Evolutionary conservation across 2,888 invertebrate genomes (phyloP), one percentile per base, ranked within the genome.

Genomic region (Sycophila texana): DNA sequence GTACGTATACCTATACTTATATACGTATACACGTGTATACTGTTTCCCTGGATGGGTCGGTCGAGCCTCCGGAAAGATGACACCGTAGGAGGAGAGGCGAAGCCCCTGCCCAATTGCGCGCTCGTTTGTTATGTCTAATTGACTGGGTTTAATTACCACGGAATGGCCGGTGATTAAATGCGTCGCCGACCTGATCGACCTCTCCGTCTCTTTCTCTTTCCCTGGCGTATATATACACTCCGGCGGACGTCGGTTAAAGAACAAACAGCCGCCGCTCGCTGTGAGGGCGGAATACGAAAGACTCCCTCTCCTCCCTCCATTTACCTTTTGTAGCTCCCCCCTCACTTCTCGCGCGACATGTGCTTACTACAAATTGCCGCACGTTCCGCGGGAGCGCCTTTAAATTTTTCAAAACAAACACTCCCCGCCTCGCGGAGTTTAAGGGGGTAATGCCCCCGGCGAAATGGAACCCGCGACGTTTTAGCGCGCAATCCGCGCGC

Each of bases 41-140:
- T 26, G 26, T 26, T 26, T 26, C 26, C 26, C 2, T 26, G 26
- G 26, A 26, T 39, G 7, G 2, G 39, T 7, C 39, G 81, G 79
- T 79, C 82, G 39, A 76, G 58, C 22, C 22, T 7, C n/a, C 68
- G 39, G 55, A 68, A 68, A 68, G 68, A 68, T 68, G 68, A 55
- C 68, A 55, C 30, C 49, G 55, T 30, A 14, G 12, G 16, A 22
- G 14, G n/a, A 20, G 30, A 2, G 4, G 70, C 67, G 83, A 85
- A 85, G 85, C 84, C 84, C 63, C 53, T 2, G 66, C 83, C 26
- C 80, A 80, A 82, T 67, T 74, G 78, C 80, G 57, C 26, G 30
- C 73, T 68, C 79, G 82, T 85, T 83, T 81, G 80, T 84, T 82
- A 78, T 77, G 74, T 77, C 78, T 83, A 84, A 85, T 84, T 84